Conservation (phyloP, 2,797 vertebrate genomes). For the Danio choprae region DNA sequence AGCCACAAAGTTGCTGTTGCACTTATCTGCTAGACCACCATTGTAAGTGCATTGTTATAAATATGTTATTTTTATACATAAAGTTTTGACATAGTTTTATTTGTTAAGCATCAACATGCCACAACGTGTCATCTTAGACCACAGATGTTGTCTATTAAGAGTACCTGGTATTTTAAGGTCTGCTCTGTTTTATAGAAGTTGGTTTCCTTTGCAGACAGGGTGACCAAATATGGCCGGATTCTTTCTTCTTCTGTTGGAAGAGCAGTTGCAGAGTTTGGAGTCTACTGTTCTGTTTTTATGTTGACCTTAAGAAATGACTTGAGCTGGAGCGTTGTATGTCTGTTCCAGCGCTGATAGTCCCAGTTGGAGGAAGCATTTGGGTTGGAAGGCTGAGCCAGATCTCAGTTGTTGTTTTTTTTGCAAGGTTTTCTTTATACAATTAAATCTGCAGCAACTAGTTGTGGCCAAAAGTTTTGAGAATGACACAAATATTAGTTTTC, state of each 20-base stretch:
- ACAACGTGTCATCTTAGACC: too few relatives aligned
- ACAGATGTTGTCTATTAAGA: neutral
- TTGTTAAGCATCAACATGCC: neutral
- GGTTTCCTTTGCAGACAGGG: constrained; percentile 43
- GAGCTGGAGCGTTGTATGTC: constrained; percentile 22
- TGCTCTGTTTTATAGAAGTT: constrained; percentile 25
- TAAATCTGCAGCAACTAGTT: too few relatives aligned
- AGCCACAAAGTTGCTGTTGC: neutral
- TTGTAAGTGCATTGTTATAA: neutral
- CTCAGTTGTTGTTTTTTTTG: neutral
- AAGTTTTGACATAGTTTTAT: neutral
- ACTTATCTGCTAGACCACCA: neutral
- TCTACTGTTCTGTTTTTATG: constrained; percentile 54
- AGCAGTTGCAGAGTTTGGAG: constrained; percentile 52
- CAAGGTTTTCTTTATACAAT: neutral
- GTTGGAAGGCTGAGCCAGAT: neutral
- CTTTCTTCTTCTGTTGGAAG: constrained; percentile 63
- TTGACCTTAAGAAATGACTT: constrained; percentile 57
- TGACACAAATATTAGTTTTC: too few relatives aligned
- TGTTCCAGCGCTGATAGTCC: neutral
- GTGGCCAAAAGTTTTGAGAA: too few relatives aligned
- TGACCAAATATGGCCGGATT: constrained; percentile 68
- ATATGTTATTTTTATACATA: neutral
- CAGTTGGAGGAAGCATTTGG: neutral
- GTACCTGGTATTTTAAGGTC: neutral